Conservation (phyloP, 1,140 invertebrate species). For the Cydia strobilella region DNA sequence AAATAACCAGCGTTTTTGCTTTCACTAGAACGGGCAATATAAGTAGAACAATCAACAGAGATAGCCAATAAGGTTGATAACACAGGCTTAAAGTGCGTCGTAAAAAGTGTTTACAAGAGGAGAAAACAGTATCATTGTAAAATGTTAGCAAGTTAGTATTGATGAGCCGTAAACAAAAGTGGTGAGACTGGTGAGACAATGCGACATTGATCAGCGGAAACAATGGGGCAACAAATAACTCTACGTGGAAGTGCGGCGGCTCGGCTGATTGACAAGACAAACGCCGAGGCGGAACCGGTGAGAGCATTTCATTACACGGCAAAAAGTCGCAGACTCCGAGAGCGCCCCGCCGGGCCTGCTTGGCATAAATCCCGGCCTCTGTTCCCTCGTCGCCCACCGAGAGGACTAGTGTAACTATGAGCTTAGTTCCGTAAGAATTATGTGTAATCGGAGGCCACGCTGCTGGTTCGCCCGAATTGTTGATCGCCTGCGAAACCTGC, state of each 20-base stretch:
- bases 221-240: constrained; percentile 76
- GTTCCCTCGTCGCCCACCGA: background rate
- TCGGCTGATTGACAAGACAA: constrained; percentile 74
- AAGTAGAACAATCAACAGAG: background rate
- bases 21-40: background rate
- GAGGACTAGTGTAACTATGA: background rate
- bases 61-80: background rate
- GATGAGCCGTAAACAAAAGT: constrained; percentile 69
- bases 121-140: constrained; percentile 54
- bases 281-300: constrained; percentile 58
- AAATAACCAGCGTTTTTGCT: background rate
- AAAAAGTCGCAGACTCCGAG: constrained; percentile 55
- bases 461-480: constrained; percentile 30
- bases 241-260: constrained; percentile 57
- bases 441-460: constrained; percentile 30
- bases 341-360: constrained; percentile 39
- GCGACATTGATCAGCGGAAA: constrained; percentile 63
- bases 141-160: constrained; percentile 61
- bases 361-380: constrained; percentile 52
- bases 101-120: constrained; percentile 41
- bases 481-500: background rate
- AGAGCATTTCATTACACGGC: constrained; percentile 66
- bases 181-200: constrained; percentile 67
- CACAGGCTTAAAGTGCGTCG: background rate
- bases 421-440: background rate